Conservation (phyloP, 2,113 vertebrate genomes). For the Tachysurus fulvidraco region DNA sequence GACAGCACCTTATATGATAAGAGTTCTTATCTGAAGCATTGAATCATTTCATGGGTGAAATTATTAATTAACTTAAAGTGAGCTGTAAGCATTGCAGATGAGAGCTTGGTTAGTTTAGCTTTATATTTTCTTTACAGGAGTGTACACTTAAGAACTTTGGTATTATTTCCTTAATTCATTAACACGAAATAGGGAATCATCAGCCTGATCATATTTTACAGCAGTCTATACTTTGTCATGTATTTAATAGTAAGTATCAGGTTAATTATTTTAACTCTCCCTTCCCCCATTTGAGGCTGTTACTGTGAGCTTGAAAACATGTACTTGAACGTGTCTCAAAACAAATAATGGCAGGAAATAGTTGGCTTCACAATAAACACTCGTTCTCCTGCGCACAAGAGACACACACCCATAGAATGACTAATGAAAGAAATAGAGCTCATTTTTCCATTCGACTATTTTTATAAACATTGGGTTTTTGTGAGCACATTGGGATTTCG, state of each 20-base stretch:
- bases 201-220: background rate
- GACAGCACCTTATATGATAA: background rate
- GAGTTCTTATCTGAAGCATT: background rate
- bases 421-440: conserved; percentile 42
- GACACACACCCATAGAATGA: conserved; percentile 39
- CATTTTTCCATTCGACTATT: conserved; percentile 45
- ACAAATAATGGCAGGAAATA: conserved; percentile 56
- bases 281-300: background rate
- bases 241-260: conserved; percentile 27
- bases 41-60: background rate
- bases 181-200: background rate
- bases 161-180: background rate
- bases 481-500: conserved; percentile 36
- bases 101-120: background rate
- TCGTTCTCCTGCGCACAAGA: conserved; percentile 19
- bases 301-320: conserved; percentile 37
- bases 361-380: conserved; percentile 47
- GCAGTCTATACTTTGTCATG: background rate
- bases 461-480: conserved; percentile 39
- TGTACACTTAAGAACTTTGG: background rate
- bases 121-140: background rate
- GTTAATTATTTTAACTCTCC: conserved; percentile 7
- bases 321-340: conserved; percentile 36
- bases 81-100: background rate
- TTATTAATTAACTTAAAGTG: background rate